Conservation (phyloP, 2,113 vertebrate genomes). For the Phalacrocorax brasilianus region DNA sequence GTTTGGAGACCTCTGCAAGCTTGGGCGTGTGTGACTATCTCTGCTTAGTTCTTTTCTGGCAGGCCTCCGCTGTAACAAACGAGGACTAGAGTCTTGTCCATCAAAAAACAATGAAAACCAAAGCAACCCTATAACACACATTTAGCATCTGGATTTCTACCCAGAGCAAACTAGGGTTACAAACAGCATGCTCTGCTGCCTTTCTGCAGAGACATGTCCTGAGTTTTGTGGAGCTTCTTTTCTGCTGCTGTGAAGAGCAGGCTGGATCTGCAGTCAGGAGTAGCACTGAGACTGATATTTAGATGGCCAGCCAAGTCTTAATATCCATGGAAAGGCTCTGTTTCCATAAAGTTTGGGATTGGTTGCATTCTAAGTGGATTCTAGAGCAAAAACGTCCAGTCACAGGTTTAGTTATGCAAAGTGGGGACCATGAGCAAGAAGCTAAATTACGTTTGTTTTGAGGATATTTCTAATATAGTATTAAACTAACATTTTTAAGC, state of each 20-base stretch:
- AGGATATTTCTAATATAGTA: neutral
- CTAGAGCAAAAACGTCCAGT: neutral
- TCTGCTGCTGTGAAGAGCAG: neutral
- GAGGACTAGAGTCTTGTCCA: neutral
- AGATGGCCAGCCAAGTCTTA: neutral
- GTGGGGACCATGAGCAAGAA: neutral
- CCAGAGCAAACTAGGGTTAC: neutral
- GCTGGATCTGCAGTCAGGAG: neutral
- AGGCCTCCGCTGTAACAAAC: neutral
- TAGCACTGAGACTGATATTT: neutral
- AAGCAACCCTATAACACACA: neutral
- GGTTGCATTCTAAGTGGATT: neutral
- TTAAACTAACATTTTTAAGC: neutral
- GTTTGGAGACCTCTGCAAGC: conserved; percentile 3
- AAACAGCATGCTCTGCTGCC: fast-evolving
- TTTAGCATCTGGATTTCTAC: neutral
- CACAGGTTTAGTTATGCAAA: neutral
- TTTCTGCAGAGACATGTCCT: neutral
- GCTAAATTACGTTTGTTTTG: neutral
- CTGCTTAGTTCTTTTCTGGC: neutral
- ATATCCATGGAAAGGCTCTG: neutral
- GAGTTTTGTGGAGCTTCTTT: neutral
- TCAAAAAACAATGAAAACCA: neutral
- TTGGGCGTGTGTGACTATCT: neutral
- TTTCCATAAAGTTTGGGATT: neutral